These are phyloP conservation scores for Altica lythri DNA, from an alignment of 2,888 invertebrate species.

Conservation along the genomic window DNA sequence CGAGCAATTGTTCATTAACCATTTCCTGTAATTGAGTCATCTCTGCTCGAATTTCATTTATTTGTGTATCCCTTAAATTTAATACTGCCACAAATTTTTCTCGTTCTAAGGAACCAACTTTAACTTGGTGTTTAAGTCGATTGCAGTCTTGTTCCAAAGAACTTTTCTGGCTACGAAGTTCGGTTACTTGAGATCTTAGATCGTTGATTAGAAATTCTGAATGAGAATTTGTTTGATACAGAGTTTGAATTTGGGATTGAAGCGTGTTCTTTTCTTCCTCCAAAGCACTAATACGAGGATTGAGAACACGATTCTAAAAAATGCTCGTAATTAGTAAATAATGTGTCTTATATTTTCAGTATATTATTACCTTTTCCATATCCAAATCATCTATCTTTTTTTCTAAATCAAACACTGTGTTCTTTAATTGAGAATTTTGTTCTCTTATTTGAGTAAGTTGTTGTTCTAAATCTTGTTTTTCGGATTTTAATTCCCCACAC, in stretches of 20 bases:
- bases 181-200: constrained; percentile 45
- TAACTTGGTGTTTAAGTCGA: constrained; percentile 50
- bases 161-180: constrained; percentile 48
- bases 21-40: constrained; percentile 54
- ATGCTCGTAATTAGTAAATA: neutral
- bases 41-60: constrained; percentile 53
- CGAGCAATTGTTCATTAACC: constrained; percentile 52
- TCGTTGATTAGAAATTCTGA: constrained; percentile 40
- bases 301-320: constrained; percentile 37
- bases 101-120: constrained; percentile 51
- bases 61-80: constrained; percentile 53
- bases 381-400: constrained; percentile 49
- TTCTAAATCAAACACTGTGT: no score
- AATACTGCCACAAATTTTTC: constrained; percentile 55
- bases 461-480: constrained; percentile 50
- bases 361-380: constrained; percentile 47
- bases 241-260: constrained; percentile 33
- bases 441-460: constrained; percentile 48
- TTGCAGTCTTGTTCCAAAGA: constrained; percentile 46
- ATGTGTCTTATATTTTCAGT: no score
- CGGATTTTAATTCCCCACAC: constrained; percentile 50
- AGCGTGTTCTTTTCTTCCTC: constrained; percentile 42
- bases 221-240: no score
- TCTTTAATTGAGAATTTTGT: constrained; percentile 43
- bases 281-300: constrained; percentile 34